Percentiles rank a stretch among this genome's conserved stretches.
phyloP scores from a whole-genome alignment of 2,113 vertebrate species.

The Cryptomyrus ogoouensis region DNA sequence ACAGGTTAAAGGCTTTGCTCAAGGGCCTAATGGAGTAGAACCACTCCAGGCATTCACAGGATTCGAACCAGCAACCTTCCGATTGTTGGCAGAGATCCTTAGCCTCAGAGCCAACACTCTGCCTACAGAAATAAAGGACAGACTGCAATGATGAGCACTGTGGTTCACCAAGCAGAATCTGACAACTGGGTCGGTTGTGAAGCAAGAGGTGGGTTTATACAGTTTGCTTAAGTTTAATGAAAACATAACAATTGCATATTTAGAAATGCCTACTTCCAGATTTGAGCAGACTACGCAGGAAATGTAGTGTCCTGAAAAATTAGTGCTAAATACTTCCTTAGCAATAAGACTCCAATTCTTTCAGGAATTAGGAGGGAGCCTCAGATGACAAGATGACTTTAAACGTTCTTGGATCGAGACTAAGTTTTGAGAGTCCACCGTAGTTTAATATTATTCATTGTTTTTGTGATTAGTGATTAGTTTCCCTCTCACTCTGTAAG shows the following conservation, averaged over 20 bases:
- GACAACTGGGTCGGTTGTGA: not conserved
- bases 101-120: no score
- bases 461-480: not conserved
- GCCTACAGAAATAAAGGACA: not conserved
- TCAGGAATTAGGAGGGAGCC: not conserved
- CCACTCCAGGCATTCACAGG: no score
- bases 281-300: not conserved
- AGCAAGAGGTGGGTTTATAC: not conserved
- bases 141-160: not conserved
- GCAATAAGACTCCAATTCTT: not conserved
- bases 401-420: not conserved
- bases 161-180: not conserved
- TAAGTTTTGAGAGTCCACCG: not conserved
- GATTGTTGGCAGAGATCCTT: no score
- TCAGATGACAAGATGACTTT: not conserved
- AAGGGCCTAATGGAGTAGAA: no score
- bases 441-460: not conserved
- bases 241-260: not conserved
- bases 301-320: not conserved
- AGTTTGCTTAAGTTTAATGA: not conserved
- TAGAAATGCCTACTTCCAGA: not conserved
- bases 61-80: no score
- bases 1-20: no score
- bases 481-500: not conserved
- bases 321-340: not conserved